Base-by-base conservation (phyloP, 2,113 vertebrate species). In the Macrotus californicus region DNA sequence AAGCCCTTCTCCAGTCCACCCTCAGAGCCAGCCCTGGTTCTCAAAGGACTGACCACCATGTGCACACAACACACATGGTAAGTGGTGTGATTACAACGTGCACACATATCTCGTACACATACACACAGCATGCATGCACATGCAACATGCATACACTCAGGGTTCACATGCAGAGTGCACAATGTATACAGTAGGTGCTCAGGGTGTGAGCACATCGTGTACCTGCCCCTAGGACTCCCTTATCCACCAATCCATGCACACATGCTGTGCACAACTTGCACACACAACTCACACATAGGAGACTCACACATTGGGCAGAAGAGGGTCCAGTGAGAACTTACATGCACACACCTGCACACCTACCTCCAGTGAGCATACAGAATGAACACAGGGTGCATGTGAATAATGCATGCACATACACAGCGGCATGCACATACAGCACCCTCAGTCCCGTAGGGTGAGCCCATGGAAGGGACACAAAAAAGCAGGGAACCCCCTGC, bases 311-410 rank as follows among this genome's bases (percentile, higher is more conserved):
- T 34, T 4, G 39, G 48, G 13, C 73, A 86, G 54, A 39, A 81
- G 79, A 52, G 67, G 70, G 36, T 48, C 81, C n/a, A 54, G 31
- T 1, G 13, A 21, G 82, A 88, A 59, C 22, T 14, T 14, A 15
- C 1, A 36, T 15, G 22, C 54, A 90, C 50, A 48, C 13, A 18
- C 41, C 50, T 36, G 6, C 73, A 19, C 0, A 2, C 39, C 56
- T 19, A 3, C 34, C 10, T 14, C 41, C 52, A 34, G 70, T 5
- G 61, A 29, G 48, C 26, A 0, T 10, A 26, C 31, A 19, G 50
- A 61, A 72, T 31, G 5, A 26, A 61, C 16, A 15, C 6, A 1
- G 50, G 5, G 4, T 3, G 26, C 11, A 0, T 22, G 46, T 41
- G 80, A 39, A 34, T 26, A 52, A n/a, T 21, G 0, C 10, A 1